Evolutionary conservation across 1,140 invertebrate genomes (phyloP).

Genomic region (Elymnias hypermnestra): DNA sequence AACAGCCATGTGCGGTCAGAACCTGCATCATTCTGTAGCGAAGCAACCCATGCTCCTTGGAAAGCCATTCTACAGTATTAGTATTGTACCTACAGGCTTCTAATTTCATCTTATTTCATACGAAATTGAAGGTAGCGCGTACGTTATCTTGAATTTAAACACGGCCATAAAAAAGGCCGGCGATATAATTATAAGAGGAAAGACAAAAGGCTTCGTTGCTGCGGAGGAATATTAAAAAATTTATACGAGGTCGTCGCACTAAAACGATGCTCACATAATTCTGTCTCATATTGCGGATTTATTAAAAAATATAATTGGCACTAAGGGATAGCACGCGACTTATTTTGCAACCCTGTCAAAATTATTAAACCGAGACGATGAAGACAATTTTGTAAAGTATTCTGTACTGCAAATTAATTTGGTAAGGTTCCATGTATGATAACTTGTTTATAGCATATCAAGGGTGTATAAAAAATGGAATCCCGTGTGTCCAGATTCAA

Average conservation of each 20-base stretch:
- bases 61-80: no score
- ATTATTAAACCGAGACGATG: not conserved
- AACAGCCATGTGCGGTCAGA: no score
- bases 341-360: conserved; percentile 28
- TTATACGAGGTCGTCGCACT: conserved; percentile 24
- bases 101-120: no score
- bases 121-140: conserved; percentile 18
- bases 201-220: conserved; percentile 17
- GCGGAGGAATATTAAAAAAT: conserved; percentile 13
- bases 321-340: conserved; percentile 24
- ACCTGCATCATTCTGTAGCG: no score
- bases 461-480: conserved; percentile 47
- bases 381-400: no score
- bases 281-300: conserved; percentile 30
- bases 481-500: conserved; percentile 39
- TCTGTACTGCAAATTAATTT: no score
- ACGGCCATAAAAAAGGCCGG: conserved; percentile 16
- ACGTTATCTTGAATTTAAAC: conserved; percentile 7
- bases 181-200: conserved; percentile 20
- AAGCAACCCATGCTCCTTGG: no score
- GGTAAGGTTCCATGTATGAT: conserved; percentile 37
- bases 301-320: conserved; percentile 38
- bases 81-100: no score
- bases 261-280: conserved; percentile 20
- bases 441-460: conserved; percentile 56